These are phyloP conservation scores for Chrysodeixis includens DNA, from an alignment of 2,888 invertebrate genomes.

Conservation along the genomic window DNA sequence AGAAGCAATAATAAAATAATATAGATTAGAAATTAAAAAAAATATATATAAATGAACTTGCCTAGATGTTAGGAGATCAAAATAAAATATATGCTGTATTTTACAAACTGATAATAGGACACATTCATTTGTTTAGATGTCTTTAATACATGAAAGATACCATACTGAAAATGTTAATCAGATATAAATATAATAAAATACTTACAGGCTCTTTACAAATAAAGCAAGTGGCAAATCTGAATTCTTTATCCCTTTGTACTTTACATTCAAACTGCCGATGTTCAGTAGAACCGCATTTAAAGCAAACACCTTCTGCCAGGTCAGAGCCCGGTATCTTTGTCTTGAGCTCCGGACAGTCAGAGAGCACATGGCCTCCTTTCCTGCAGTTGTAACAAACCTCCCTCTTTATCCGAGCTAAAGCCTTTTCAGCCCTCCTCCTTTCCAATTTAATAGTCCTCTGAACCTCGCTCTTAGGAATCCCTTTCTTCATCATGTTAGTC, in stretches of 20 bases:
- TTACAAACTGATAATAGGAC: too few species aligned
- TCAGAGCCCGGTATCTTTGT: conserved; percentile 85
- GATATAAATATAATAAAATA: conserved; percentile 36
- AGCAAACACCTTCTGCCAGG: conserved; percentile 92
- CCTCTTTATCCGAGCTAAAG: conserved; percentile 90
- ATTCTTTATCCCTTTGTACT: conserved; percentile 91
- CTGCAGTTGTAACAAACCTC: conserved; percentile 94
- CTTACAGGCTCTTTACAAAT: conserved; percentile 93
- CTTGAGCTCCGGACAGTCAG: conserved; percentile 93
- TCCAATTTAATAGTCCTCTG: conserved; percentile 91
- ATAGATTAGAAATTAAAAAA: not conserved
- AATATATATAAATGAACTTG: too few species aligned
- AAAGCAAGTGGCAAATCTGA: conserved; percentile 95
- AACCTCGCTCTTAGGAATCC: conserved; percentile 91
- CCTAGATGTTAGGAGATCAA: too few species aligned
- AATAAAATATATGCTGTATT: too few species aligned
- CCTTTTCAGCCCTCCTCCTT: conserved; percentile 92
- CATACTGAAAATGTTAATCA: too few species aligned
- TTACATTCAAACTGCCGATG: conserved; percentile 94
- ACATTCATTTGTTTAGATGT: too few species aligned
- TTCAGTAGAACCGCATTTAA: conserved; percentile 97
- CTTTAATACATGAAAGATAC: too few species aligned
- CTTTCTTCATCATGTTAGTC: conserved; percentile 91
- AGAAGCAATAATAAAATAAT: conserved; percentile 51
- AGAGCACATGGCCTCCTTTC: conserved; percentile 93